These are phyloP conservation scores for Leptosomus discolor DNA, from an alignment of 2,113 vertebrate genomes.

Conservation along the genomic window DNA sequence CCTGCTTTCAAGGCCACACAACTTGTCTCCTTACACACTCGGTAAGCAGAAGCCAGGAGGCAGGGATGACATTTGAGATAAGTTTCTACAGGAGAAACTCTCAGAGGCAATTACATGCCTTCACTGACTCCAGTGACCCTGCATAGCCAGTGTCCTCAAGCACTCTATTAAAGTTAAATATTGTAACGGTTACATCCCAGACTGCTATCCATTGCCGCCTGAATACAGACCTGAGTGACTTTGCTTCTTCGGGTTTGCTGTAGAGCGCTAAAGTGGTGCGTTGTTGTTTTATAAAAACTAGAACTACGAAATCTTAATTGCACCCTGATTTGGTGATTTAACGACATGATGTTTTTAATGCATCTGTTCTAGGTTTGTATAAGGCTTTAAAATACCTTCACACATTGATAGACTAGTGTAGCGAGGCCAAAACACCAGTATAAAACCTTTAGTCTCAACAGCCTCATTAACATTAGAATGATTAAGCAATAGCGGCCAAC, in stretches of 20 bases:
- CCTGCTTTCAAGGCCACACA: background rate
- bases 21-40: background rate
- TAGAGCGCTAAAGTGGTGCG: background rate
- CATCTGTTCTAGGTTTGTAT: background rate
- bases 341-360: background rate
- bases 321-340: background rate
- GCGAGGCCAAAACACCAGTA: background rate
- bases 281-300: background rate
- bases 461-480: constrained; percentile 51
- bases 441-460: constrained; percentile 31
- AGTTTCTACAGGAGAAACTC: background rate
- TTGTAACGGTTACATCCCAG: background rate
- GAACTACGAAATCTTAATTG: background rate
- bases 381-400: background rate
- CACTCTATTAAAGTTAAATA: background rate
- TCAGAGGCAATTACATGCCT: background rate
- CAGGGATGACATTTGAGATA: background rate
- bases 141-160: background rate
- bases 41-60: background rate
- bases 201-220: background rate
- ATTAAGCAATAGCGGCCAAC: constrained; percentile 45
- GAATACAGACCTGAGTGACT: background rate
- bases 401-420: background rate
- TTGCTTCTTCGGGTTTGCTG: background rate
- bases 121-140: background rate